Evolutionary conservation across 2,888 invertebrate genomes (phyloP).

Genomic region (Cosmorhoe ocellata): DNA sequence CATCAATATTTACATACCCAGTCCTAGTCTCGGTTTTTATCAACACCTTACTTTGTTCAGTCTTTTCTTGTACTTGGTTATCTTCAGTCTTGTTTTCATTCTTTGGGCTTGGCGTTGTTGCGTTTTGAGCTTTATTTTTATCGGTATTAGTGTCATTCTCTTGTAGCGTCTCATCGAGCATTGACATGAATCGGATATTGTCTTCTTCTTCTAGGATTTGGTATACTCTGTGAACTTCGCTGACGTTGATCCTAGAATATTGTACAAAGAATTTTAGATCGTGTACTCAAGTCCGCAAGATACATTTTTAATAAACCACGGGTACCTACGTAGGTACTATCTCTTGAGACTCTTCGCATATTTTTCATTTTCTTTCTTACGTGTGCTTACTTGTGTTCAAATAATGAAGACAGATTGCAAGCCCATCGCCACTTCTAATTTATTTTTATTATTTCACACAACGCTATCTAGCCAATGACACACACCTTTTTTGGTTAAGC

Average conservation of each 20-base stretch:
- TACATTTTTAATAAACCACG: no score
- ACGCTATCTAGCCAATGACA: no score
- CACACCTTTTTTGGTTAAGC: no score
- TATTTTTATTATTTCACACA: no score
- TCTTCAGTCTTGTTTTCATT: constrained; percentile 16
- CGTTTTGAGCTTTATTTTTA: constrained; percentile 24
- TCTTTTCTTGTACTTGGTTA: background rate
- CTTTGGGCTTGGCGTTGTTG: constrained; percentile 21
- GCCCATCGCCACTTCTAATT: no score
- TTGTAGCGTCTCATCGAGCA: constrained; percentile 58
- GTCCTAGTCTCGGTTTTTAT: constrained; percentile 76
- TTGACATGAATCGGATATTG: constrained; percentile 69
- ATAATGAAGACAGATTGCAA: no score
- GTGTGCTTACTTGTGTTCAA: no score
- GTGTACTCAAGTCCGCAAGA: no score
- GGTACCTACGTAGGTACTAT: no score
- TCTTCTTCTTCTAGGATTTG: constrained; percentile 77
- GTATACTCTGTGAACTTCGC: constrained; percentile 74
- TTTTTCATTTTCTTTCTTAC: no score
- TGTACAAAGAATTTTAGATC: background rate
- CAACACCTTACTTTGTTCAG: constrained; percentile 54
- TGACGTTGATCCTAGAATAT: constrained; percentile 70
- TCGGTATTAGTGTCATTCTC: constrained; percentile 40
- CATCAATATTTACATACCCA: constrained; percentile 73
- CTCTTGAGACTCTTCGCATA: no score